These are phyloP conservation scores for Spilosoma lubricipeda DNA, from an alignment of 2,888 invertebrate genomes.

Conservation along the genomic window DNA sequence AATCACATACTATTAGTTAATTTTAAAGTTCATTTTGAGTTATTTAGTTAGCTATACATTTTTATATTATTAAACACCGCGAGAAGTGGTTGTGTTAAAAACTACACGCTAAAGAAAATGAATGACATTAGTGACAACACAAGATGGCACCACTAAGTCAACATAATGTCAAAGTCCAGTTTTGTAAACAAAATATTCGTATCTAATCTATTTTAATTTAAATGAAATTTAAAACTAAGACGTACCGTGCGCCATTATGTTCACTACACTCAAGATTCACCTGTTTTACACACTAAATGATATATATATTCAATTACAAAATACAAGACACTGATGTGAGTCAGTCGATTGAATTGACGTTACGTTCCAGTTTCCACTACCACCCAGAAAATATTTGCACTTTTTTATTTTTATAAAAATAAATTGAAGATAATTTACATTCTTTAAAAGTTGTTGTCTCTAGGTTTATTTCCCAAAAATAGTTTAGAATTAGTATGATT, in stretches of 20 bases:
- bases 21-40: neutral
- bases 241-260: conserved; percentile 76
- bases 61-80: conserved; percentile 30
- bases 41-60: neutral
- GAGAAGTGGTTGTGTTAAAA: conserved; percentile 29
- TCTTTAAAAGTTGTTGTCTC: neutral
- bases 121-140: conserved; percentile 56
- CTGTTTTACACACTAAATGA: conserved; percentile 26
- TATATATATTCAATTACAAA: conserved; percentile 32
- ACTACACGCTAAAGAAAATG: conserved; percentile 30
- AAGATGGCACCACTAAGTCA: conserved; percentile 77
- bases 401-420: neutral
- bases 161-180: conserved; percentile 71
- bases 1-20: conserved; percentile 21
- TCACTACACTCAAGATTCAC: conserved; percentile 37
- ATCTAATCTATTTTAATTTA: neutral
- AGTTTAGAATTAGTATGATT: neutral
- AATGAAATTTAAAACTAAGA: conserved; percentile 39
- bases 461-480: neutral
- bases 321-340: conserved; percentile 57
- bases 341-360: conserved; percentile 60
- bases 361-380: conserved; percentile 28
- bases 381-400: neutral
- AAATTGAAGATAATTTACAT: neutral
- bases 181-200: conserved; percentile 54